Evolutionary conservation across 2,797 vertebrate species (phyloP).

Genomic region (Coregonus ussuriensis): DNA sequence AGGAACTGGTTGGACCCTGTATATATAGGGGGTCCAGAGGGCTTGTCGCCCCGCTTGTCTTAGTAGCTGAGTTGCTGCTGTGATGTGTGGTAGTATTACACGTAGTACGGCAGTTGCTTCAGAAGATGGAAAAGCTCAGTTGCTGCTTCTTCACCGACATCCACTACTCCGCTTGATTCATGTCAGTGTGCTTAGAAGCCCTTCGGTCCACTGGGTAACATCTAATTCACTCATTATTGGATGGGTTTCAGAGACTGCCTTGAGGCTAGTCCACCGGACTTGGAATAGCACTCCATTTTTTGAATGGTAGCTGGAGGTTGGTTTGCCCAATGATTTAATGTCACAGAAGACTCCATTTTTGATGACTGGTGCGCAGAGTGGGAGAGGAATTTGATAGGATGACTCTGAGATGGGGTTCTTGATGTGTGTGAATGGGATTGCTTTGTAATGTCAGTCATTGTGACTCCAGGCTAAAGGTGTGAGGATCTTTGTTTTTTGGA

Average conservation of each 20-base stretch:
- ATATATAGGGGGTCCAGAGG: background rate
- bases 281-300: conserved; percentile 31
- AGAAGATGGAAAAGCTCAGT: background rate
- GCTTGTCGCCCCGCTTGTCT: background rate
- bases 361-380: background rate
- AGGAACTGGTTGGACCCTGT: background rate
- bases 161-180: background rate
- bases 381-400: background rate
- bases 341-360: background rate
- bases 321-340: background rate
- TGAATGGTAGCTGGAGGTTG: background rate
- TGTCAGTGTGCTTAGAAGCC: background rate
- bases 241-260: conserved; percentile 2
- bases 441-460: background rate
- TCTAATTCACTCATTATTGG: conserved; percentile 5
- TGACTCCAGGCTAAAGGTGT: background rate
- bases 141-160: background rate
- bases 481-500: background rate
- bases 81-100: background rate
- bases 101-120: background rate
- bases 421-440: background rate
- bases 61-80: background rate
- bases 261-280: background rate
- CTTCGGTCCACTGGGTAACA: background rate
- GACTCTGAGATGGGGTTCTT: background rate